These are phyloP conservation scores for Grantiella picta DNA, from an alignment of 2,113 vertebrate species.

Conservation along the genomic window DNA sequence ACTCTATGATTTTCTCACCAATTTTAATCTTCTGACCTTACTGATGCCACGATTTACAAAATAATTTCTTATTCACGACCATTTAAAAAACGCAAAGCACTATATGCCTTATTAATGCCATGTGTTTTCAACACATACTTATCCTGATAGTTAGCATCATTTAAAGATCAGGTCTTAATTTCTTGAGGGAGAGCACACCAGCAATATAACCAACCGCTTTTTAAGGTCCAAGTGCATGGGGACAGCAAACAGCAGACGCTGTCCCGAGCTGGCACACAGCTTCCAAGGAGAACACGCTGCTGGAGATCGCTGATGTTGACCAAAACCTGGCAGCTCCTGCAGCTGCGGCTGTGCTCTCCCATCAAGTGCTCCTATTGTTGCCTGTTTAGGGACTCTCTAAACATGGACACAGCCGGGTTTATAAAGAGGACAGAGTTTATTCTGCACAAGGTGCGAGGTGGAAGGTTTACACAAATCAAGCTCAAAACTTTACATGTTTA, in stretches of 20 bases:
- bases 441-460: accelerated
- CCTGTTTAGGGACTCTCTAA: not conserved
- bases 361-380: not conserved
- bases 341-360: not conserved
- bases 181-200: accelerated
- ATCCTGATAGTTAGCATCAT: not conserved
- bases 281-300: not conserved
- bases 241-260: not conserved
- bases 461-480: not conserved
- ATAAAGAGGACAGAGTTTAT: not conserved
- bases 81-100: not conserved
- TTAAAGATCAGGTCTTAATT: not conserved
- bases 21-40: not conserved
- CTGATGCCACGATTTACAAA: not conserved
- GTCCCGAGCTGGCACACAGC: not conserved
- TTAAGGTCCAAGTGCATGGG: accelerated
- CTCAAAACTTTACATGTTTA: not conserved
- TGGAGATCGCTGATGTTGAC: accelerated
- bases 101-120: not conserved
- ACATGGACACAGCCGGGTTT: not conserved
- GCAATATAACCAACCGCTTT: accelerated
- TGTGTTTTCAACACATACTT: not conserved
- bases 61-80: not conserved
- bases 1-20: not conserved
- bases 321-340: accelerated